Percentiles rank a stretch among this genome's conserved stretches.
Evolutionary conservation across 2,113 vertebrate genomes (phyloP).

Genomic region (Bujurquina vittata): DNA sequence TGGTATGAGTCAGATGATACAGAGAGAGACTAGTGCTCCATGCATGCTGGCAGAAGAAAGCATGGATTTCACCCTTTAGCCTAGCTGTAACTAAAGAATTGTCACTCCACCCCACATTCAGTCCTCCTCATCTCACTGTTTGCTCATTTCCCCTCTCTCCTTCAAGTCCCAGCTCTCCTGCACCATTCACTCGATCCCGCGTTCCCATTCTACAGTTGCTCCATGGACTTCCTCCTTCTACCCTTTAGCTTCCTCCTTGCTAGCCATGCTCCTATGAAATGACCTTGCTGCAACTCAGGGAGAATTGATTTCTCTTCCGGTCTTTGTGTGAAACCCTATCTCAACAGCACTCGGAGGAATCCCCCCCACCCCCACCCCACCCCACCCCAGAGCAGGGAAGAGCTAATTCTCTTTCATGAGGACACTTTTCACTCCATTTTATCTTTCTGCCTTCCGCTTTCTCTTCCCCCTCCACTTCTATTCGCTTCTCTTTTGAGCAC

Average conservation of each 20-base stretch:
- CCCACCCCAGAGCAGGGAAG: constrained; percentile 46
- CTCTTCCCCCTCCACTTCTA: constrained; percentile 11
- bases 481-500: constrained; percentile 40
- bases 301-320: constrained; percentile 79
- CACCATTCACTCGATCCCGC: constrained; percentile 8
- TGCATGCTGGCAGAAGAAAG: constrained; percentile 20
- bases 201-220: constrained; percentile 33
- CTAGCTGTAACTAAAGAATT: constrained; percentile 30
- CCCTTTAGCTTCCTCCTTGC: constrained; percentile 25
- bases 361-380: constrained; percentile 24
- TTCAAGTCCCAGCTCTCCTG: constrained; percentile 26
- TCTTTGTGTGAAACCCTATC: constrained; percentile 76
- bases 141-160: constrained; percentile 41
- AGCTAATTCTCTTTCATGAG: constrained; percentile 71
- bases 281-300: constrained; percentile 80
- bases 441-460: constrained; percentile 22
- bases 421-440: constrained; percentile 69
- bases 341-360: constrained; percentile 71
- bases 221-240: constrained; percentile 38
- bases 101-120: constrained; percentile 3
- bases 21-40: constrained; percentile 22
- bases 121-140: constrained; percentile 25
- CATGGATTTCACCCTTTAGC: constrained; percentile 33
- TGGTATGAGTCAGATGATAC: constrained; percentile 58
- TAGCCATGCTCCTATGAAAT: constrained; percentile 49